A percentile compares a stretch with the other conserved stretches of the same genome.
Evolutionary conservation across 2,113 vertebrate genomes (phyloP).

Genomic region (Brachyhypopomus gauderio): DNA sequence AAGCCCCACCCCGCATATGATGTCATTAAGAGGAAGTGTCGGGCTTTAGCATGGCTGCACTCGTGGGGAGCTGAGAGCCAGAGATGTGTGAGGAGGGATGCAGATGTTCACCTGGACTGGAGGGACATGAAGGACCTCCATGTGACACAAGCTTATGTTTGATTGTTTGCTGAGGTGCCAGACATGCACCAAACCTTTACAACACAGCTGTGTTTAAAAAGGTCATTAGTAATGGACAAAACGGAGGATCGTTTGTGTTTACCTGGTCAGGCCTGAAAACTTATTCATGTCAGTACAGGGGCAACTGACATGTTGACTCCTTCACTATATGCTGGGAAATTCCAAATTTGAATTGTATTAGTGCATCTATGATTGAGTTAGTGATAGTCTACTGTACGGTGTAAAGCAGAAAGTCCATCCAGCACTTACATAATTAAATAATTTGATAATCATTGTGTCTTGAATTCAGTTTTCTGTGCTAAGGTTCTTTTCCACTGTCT

Average conservation of each 20-base stretch:
- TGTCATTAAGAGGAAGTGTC: constrained; percentile 30
- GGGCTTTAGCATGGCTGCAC: neutral
- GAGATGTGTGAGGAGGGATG: neutral
- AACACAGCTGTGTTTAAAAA: neutral
- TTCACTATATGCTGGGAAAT: constrained; percentile 50
- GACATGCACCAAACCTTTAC: neutral
- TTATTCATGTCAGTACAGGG: neutral
- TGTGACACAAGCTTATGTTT: constrained; percentile 13
- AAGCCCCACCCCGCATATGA: constrained; percentile 37
- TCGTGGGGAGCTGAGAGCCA: constrained; percentile 2
- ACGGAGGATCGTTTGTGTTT: neutral
- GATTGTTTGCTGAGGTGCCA: neutral
- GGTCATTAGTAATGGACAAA: neutral
- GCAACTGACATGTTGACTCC: constrained; percentile 38
- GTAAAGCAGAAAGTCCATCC: constrained; percentile 35
- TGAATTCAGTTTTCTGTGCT: too few relatives aligned
- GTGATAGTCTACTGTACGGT: constrained; percentile 52
- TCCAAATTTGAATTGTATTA: constrained; percentile 74
- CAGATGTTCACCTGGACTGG: constrained; percentile 14
- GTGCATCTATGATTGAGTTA: constrained; percentile 67
- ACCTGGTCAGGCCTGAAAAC: neutral
- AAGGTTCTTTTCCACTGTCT: too few relatives aligned
- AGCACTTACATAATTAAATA: too few relatives aligned
- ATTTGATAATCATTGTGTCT: neutral
- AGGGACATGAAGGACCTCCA: constrained; percentile 8